Base-by-base conservation (phyloP, 2,113 vertebrate genomes). In the Hirundichthys speculiger region DNA sequence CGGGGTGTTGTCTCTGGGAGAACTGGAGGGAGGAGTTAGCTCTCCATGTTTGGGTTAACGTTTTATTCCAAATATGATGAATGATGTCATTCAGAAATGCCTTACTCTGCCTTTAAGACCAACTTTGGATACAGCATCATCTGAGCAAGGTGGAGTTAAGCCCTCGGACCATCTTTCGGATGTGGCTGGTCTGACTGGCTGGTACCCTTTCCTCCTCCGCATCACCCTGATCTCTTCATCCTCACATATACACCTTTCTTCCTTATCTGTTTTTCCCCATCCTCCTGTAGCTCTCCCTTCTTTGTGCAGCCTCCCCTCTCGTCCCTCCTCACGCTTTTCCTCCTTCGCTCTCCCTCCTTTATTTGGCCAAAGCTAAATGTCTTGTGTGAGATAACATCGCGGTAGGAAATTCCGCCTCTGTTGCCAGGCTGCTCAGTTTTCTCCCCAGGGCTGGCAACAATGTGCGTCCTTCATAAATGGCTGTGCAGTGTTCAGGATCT, bases 341-440 rank as follows among this genome's bases (percentile, higher is more conserved):
- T 52, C 39, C 46, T 13, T 61, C 38, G 52, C 61, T 40, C 51
- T 42, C 53, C 38, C 71, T 53, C 65, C 50, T 39, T 78, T 73
- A 62, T 86, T 87, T 88, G 84, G 87, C 85, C 25, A 80, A 53
- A 54, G 80, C 82, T 89, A 89, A 90, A 89, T 89, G 84, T 86
- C 85, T 87, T 75, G 80, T 76, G 77, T 72, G 81, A 88, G 89
- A 90, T 90, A 89, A 88, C 83, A 90, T 89, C 89, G 45, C 87
- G 72, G 84, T 85, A 88, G 86, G 89, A 89, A 89, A 90, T 90
- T 89, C 89, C 89, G 75, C 79, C 84, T 79, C 83, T 73, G 83
- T 87, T 89, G 87, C 89, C 89, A 89, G 83, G 82, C 79, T 79
- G 84, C 86, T 90, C 87, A 64, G 84, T 89, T 89, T 90, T 87